phyloP scores from a whole-genome alignment of 2,888 invertebrate species.

The Phlogophora meticulosa region DNA sequence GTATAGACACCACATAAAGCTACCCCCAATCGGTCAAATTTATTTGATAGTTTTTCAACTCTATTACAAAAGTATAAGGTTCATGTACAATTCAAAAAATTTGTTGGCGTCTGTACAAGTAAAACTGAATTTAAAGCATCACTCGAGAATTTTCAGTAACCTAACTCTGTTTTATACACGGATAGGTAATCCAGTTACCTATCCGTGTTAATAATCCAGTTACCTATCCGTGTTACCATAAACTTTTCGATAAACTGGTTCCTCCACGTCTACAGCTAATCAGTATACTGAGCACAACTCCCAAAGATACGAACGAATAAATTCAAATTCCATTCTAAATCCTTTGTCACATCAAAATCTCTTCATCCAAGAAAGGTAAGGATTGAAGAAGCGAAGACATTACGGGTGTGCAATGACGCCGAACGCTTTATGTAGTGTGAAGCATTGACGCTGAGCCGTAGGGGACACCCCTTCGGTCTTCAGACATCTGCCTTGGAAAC shows the following conservation, averaged over 20 bases:
- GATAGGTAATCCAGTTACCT: no score
- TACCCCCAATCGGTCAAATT: no score
- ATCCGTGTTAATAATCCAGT: no score
- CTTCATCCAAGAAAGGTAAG: conserved; percentile 65
- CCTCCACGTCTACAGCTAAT: conserved; percentile 24
- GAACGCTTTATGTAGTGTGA: conserved; percentile 88
- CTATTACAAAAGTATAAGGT: no score
- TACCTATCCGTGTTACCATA: no score
- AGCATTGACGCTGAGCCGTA: conserved; percentile 76
- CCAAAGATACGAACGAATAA: conserved; percentile 50
- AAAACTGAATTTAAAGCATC: no score
- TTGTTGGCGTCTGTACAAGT: no score
- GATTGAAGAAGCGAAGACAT: conserved; percentile 71
- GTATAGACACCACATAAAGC: no score
- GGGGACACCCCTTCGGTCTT: conserved; percentile 75
- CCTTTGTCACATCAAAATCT: conserved; percentile 65
- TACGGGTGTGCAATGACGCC: conserved; percentile 83
- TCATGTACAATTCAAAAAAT: no score
- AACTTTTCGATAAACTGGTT: not conserved
- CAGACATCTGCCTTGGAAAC: conserved; percentile 70
- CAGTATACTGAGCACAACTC: conserved; percentile 37
- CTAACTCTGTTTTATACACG: no score
- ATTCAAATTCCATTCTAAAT: conserved; percentile 63
- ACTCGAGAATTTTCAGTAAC: no score
- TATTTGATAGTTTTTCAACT: no score